Conservation (phyloP, 92 coral and sea anemone species). For the Porites divaricata region DNA sequence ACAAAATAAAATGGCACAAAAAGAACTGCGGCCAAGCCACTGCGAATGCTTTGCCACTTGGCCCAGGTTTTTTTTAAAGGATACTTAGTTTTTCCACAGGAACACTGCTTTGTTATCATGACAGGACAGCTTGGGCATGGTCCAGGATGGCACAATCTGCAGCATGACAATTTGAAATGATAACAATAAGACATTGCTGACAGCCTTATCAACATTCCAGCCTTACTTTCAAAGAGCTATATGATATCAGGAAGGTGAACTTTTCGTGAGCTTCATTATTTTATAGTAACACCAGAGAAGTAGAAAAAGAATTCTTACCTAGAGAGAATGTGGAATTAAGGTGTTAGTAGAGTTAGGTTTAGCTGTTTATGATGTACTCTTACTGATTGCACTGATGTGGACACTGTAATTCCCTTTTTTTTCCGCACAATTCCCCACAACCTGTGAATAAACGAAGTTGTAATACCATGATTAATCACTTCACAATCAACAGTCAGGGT, state of each 20-base stretch:
- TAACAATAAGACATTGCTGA: no score
- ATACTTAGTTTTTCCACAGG: constrained; percentile 93
- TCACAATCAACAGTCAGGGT: background rate
- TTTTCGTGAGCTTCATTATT: no score
- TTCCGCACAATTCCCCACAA: constrained; percentile 97
- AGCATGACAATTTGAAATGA: background rate
- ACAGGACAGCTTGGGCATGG: constrained; percentile 99
- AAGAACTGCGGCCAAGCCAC: background rate
- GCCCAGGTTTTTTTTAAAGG: constrained; percentile 6
- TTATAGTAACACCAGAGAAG: no score
- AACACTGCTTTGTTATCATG: constrained; percentile 81
- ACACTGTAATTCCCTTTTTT: constrained; percentile 69
- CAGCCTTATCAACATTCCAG: no score
- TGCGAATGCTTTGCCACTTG: background rate
- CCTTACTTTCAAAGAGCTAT: no score
- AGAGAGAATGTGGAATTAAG: no score
- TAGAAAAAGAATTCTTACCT: no score
- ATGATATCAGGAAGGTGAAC: no score
- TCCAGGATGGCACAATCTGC: constrained; percentile 96
- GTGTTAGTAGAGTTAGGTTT: background rate
- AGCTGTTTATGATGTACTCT: constrained; percentile 3
- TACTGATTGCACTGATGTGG: constrained; percentile 95
- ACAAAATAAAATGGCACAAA: no score
- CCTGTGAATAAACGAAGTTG: constrained; percentile 52
- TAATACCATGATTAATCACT: no score